Conservation (phyloP, 1,140 invertebrate species). For the Centruroides sculpturatus region DNA sequence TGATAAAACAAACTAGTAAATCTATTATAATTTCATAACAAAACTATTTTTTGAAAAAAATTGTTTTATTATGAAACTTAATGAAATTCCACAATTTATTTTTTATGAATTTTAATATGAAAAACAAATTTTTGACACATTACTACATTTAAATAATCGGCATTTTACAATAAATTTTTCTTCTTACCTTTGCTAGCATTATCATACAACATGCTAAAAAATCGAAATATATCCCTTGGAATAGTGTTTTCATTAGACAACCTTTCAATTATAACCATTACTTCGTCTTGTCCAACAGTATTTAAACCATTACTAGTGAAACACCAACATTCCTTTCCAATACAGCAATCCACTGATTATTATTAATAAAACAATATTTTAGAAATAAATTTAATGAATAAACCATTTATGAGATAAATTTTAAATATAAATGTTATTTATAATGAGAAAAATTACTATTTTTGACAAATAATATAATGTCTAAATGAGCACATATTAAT, state of each 20-base stretch:
- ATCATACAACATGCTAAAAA: constrained; percentile 57
- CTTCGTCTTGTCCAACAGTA: constrained; percentile 71
- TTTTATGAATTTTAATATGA: too few relatives aligned
- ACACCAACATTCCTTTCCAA: constrained; percentile 63
- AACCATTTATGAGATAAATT: background rate
- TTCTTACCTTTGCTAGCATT: constrained; percentile 55
- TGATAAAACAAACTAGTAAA: too few relatives aligned
- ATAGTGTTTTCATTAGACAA: constrained; percentile 47
- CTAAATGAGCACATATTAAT: too few relatives aligned
- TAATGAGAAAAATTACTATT: too few relatives aligned
- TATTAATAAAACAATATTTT: background rate
- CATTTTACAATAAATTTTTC: background rate
- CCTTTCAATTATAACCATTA: constrained; percentile 63
- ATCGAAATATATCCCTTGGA: constrained; percentile 61
- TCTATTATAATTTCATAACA: too few relatives aligned
- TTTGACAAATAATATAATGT: too few relatives aligned
- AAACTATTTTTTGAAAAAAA: too few relatives aligned
- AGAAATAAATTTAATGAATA: background rate
- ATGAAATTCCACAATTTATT: too few relatives aligned
- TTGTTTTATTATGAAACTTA: too few relatives aligned
- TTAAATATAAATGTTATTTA: too few relatives aligned
- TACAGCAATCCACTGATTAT: constrained; percentile 58
- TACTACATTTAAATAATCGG: background rate
- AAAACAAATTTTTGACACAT: too few relatives aligned
- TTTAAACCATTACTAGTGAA: constrained; percentile 62